These are phyloP conservation scores for Drosophila saltans DNA, from an alignment of 1,140 invertebrate genomes.

Conservation along the genomic window DNA sequence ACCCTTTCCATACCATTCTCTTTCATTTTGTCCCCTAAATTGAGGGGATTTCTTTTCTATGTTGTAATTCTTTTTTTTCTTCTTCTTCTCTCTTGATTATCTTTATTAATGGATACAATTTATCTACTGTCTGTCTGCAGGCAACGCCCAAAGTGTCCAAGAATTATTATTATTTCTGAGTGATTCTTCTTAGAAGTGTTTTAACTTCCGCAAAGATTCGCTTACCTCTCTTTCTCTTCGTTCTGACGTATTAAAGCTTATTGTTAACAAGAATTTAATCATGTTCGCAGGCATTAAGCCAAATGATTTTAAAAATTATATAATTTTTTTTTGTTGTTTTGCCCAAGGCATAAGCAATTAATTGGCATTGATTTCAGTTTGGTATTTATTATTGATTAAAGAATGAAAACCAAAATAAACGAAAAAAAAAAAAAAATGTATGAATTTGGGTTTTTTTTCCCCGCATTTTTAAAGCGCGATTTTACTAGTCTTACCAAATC, in stretches of 20 bases:
- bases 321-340: conserved; percentile 24
- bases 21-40: background rate
- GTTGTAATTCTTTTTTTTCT: background rate
- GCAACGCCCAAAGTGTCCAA: conserved; percentile 16
- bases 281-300: conserved; percentile 40
- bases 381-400: conserved; percentile 1
- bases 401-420: background rate
- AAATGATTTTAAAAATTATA: conserved; percentile 31
- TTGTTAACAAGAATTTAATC: conserved; percentile 70
- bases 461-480: background rate
- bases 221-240: background rate
- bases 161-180: background rate
- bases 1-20: background rate
- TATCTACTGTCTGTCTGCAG: conserved; percentile 26
- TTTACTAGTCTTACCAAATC: conserved; percentile 8
- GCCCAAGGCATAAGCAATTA: conserved; percentile 42
- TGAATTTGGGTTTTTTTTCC: background rate
- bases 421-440: background rate
- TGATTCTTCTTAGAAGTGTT: conserved; percentile 35
- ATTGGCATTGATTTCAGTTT: conserved; percentile 26
- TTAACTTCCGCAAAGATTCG: conserved; percentile 57
- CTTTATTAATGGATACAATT: conserved; percentile 48
- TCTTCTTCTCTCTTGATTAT: conserved; percentile 1
- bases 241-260: conserved; percentile 45
- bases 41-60: background rate